Percentiles rank a stretch among this genome's conserved stretches.
Conservation (phyloP, 2,113 vertebrate genomes). For the Nibea albiflora region DNA sequence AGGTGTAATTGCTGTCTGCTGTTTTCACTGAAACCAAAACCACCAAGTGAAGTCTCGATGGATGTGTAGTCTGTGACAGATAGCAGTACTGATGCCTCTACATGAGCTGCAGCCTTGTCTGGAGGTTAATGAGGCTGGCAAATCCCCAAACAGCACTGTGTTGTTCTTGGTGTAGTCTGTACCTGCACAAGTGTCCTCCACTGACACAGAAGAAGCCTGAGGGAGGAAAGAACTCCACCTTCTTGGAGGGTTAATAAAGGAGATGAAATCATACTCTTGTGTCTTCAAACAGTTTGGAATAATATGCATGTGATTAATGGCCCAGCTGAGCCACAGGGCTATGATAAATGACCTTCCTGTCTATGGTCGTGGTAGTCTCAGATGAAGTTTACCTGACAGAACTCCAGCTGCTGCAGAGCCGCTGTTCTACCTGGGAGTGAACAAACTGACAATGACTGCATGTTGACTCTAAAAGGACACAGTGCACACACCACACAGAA, state of each 20-base stretch:
- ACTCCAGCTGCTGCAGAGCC: conserved; percentile 20
- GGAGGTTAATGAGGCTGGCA: conserved; percentile 41
- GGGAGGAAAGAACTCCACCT: conserved; percentile 4
- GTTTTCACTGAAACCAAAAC: conserved; percentile 5
- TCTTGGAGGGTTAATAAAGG: conserved; percentile 37
- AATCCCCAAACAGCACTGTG: conserved; percentile 11
- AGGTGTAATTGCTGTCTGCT: conserved; percentile 8
- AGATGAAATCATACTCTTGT: conserved; percentile 21
- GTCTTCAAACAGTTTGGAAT: conserved; percentile 28
- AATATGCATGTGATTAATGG: conserved; percentile 50
- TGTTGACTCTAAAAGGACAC: background rate
- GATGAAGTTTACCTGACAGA: conserved; percentile 34
- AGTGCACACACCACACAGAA: background rate
- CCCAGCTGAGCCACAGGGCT: conserved; percentile 13
- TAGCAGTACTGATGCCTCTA: conserved; percentile 18
- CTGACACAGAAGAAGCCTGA: conserved; percentile 7
- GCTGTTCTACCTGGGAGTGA: conserved; percentile 21
- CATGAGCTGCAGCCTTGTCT: conserved; percentile 30
- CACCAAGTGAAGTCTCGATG: background rate
- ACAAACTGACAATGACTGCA: conserved; percentile 1
- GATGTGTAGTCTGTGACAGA: conserved; percentile 30
- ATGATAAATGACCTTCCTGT: conserved; percentile 45
- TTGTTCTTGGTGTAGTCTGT: background rate
- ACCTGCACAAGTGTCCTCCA: conserved; percentile 21
- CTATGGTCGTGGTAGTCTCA: background rate